phyloP scores from a whole-genome alignment of 2,888 invertebrate genomes.

The Masnerella sp. region DNA sequence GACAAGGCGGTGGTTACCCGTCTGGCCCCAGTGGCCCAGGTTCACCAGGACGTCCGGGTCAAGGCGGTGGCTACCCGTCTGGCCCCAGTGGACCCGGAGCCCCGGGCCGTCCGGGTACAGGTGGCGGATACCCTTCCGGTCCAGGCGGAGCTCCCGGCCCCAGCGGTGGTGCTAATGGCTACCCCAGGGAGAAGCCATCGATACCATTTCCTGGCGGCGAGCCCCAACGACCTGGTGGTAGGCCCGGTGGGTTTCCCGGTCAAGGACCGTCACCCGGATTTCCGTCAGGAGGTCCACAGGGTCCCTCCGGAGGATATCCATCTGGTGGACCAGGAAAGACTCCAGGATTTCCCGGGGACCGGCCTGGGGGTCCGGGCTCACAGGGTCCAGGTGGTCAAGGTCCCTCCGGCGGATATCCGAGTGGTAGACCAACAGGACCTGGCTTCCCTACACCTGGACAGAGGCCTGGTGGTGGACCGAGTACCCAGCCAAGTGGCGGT shows the following conservation, averaged over 20 bases:
- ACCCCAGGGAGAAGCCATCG: constrained; percentile 66
- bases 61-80: constrained; percentile 26
- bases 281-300: constrained; percentile 63
- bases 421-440: constrained; percentile 62
- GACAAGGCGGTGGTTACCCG: constrained; percentile 60
- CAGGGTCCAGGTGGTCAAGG: constrained; percentile 59
- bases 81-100: too few relatives aligned
- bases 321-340: constrained; percentile 52
- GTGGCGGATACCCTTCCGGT: constrained; percentile 63
- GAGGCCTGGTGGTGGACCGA: constrained; percentile 62
- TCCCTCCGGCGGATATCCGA: constrained; percentile 36
- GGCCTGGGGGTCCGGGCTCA: constrained; percentile 59
- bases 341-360: constrained; percentile 11
- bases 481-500: constrained; percentile 66
- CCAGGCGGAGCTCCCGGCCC: constrained; percentile 59
- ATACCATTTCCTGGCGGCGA: constrained; percentile 63
- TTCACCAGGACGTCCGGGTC: constrained; percentile 22
- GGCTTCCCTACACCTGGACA: constrained; percentile 61
- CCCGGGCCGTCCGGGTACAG: not conserved
- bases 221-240: constrained; percentile 56
- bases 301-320: constrained; percentile 71
- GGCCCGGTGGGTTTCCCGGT: constrained; percentile 60
- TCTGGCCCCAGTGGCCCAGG: constrained; percentile 59
- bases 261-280: constrained; percentile 53
- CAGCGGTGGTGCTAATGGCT: constrained; percentile 59